Evolutionary conservation across 2,797 vertebrate genomes (phyloP).

Genomic region (Phoebastria nigripes): DNA sequence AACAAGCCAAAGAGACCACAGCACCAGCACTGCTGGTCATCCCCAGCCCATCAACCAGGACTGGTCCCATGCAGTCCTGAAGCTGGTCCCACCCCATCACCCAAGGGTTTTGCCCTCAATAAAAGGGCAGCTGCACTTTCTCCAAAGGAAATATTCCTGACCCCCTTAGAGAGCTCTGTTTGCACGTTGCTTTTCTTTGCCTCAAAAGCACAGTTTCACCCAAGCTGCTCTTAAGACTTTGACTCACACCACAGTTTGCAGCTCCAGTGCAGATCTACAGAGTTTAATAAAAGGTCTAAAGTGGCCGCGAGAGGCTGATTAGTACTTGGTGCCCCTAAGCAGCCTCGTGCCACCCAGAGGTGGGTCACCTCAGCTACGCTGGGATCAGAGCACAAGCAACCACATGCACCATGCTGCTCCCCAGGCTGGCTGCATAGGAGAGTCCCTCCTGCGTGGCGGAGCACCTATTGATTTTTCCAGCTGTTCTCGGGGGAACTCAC

Average conservation of each 20-base stretch:
- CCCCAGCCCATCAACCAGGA: background rate
- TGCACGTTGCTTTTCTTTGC: background rate
- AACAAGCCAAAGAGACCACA: background rate
- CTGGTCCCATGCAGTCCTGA: background rate
- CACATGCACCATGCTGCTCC: accelerated
- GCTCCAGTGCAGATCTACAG: background rate
- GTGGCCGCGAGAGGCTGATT: background rate
- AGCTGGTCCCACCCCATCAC: background rate
- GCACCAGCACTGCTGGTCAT: background rate
- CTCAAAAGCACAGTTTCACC: accelerated
- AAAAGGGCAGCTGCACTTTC: background rate
- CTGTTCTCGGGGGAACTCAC: background rate
- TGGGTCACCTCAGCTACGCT: accelerated
- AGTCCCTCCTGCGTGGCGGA: background rate
- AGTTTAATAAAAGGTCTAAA: background rate
- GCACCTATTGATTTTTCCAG: background rate
- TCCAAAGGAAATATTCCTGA: background rate
- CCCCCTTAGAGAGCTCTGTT: background rate
- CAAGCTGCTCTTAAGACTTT: background rate
- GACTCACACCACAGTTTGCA: background rate
- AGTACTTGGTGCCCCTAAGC: background rate
- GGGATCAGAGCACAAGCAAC: background rate
- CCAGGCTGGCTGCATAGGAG: background rate
- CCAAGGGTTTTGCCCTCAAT: accelerated
- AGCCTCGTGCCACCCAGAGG: accelerated